phyloP scores from a whole-genome alignment of 2,113 vertebrate genomes.

The Bucco capensis region DNA sequence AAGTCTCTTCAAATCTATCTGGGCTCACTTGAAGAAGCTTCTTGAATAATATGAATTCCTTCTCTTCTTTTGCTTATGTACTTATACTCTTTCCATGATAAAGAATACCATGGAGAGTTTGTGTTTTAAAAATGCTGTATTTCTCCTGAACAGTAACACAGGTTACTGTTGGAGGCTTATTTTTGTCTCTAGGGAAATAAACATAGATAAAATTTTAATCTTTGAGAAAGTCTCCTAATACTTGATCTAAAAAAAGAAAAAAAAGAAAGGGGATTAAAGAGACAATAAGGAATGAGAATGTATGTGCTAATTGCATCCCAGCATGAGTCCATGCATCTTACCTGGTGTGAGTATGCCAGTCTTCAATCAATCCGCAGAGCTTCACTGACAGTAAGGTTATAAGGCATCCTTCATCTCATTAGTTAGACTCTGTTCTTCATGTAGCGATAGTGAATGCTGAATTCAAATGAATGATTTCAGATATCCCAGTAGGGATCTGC shows the following conservation, averaged over 20 bases:
- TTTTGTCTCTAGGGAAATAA: neutral
- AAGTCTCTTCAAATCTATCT: neutral
- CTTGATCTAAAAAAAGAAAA: neutral
- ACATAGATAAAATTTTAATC: neutral
- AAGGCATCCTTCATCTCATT: neutral
- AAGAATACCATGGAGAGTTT: neutral
- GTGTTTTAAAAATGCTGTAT: neutral
- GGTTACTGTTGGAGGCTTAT: neutral
- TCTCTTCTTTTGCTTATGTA: neutral
- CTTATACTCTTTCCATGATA: neutral
- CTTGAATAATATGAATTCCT: neutral
- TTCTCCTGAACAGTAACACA: neutral
- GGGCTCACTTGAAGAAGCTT: neutral
- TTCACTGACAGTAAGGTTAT: neutral
- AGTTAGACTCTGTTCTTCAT: neutral
- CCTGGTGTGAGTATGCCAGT: conserved; percentile 3
- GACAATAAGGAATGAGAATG: conserved; percentile 13
- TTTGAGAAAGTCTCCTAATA: neutral
- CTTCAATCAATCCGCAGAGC: neutral
- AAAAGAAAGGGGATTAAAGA: conserved; percentile 6
- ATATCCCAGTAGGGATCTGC: neutral
- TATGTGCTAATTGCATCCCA: conserved; percentile 11
- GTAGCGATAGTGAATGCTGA: neutral
- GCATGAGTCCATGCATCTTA: conserved; percentile 4
- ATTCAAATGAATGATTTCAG: conserved; percentile 4